Evolutionary conservation across 2,797 vertebrate genomes (phyloP).

Genomic region (Atherinosoma microstoma): DNA sequence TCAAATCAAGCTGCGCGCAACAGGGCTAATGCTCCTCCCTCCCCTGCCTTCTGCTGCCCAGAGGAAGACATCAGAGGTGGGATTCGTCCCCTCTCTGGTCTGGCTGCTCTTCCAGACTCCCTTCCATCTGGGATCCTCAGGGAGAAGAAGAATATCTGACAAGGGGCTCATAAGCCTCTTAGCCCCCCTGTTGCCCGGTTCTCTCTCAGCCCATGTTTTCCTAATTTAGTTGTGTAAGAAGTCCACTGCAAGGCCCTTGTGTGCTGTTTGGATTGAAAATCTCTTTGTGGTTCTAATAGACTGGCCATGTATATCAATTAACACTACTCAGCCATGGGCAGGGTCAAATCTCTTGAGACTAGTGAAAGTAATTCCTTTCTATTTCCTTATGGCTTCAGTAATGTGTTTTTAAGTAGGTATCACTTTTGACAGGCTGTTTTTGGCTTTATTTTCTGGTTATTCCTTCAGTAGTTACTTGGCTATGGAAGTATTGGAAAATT

Average conservation of each 20-base stretch:
- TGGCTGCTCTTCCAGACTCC: constrained; percentile 91
- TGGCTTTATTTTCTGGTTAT: not conserved
- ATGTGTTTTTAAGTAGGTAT: constrained; percentile 51
- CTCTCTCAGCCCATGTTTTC: constrained; percentile 96
- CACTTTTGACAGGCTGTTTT: constrained; percentile 9
- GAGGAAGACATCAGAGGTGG: constrained; percentile 95
- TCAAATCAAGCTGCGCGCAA: constrained; percentile 81
- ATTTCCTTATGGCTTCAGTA: constrained; percentile 61
- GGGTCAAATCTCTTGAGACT: constrained; percentile 71
- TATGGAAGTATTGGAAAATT: not conserved
- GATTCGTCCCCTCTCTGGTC: constrained; percentile 87
- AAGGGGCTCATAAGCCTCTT: constrained; percentile 98
- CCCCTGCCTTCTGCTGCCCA: constrained; percentile 96
- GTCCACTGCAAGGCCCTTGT: constrained; percentile 89
- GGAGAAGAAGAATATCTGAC: constrained; percentile 96
- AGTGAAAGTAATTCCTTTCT: constrained; percentile 57
- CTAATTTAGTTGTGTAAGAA: constrained; percentile 99
- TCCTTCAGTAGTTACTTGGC: not conserved
- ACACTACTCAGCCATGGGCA: constrained; percentile 79
- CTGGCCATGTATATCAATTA: constrained; percentile 95
- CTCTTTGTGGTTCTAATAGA: constrained; percentile 93
- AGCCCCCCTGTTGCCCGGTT: constrained; percentile 92
- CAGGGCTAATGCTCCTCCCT: constrained; percentile 92
- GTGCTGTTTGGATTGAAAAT: constrained; percentile 93
- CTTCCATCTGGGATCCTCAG: constrained; percentile 96